Conservation (phyloP, 2,888 invertebrate species). For the Phalera bucephala region DNA sequence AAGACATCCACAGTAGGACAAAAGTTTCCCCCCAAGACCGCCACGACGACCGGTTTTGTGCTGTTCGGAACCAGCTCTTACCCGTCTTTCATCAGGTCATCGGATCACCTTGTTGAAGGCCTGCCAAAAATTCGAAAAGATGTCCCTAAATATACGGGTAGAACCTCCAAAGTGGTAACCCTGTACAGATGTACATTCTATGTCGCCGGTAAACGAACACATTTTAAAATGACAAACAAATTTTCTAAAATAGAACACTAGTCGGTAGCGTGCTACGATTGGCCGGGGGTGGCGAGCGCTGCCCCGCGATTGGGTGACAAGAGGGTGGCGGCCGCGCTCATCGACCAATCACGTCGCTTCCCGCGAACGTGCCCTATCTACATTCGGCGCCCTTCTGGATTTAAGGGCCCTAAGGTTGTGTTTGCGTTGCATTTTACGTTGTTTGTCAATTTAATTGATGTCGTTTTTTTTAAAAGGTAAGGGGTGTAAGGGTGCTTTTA, state of each 20-base stretch:
- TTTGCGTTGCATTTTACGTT: constrained; percentile 75
- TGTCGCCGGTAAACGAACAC: constrained; percentile 18
- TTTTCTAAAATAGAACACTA: constrained; percentile 38
- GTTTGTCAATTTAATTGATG: constrained; percentile 77
- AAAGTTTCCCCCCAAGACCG: no score
- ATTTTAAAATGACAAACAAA: constrained; percentile 33
- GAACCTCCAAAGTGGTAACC: no score
- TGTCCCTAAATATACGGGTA: no score
- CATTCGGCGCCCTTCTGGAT: constrained; percentile 53
- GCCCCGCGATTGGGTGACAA: constrained; percentile 50
- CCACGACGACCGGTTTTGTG: no score
- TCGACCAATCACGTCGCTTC: constrained; percentile 52
- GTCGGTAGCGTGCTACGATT: constrained; percentile 26
- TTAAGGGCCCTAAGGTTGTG: constrained; percentile 67
- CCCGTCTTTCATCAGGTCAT: no score
- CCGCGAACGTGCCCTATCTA: constrained; percentile 70
- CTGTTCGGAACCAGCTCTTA: no score
- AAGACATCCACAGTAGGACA: no score
- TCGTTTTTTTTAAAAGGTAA: constrained; percentile 51
- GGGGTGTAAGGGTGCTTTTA: constrained; percentile 37
- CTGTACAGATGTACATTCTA: constrained; percentile 26
- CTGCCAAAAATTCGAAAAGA: no score
- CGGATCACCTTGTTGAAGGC: no score
- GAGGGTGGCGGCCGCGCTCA: constrained; percentile 40
- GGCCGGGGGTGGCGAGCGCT: constrained; percentile 42